phyloP scores from a whole-genome alignment of 2,797 vertebrate genomes.

The Anisognathus igniventris region DNA sequence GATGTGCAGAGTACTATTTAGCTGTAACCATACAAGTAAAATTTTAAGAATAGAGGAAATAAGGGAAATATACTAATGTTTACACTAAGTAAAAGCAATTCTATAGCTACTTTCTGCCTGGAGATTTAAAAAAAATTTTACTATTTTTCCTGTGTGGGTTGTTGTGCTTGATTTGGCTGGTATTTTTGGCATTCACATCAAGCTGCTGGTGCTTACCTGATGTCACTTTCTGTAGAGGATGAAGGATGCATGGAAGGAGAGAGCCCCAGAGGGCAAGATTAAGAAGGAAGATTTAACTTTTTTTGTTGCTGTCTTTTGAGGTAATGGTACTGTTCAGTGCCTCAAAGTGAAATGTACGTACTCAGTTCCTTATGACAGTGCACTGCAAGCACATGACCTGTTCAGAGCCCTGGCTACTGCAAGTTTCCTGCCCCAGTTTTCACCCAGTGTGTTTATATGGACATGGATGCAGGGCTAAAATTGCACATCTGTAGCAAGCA shows the following conservation, averaged over 20 bases:
- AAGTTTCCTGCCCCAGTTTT: background rate
- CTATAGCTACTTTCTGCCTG: background rate
- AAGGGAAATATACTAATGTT: background rate
- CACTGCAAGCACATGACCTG: background rate
- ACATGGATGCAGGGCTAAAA: background rate
- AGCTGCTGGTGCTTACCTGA: background rate
- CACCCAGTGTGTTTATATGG: background rate
- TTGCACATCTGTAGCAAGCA: accelerated
- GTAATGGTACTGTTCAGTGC: background rate
- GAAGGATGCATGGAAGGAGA: background rate
- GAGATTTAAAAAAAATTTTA: background rate
- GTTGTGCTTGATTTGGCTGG: background rate
- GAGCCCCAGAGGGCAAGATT: background rate
- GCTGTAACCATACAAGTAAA: background rate
- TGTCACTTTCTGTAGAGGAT: background rate
- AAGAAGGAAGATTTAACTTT: background rate
- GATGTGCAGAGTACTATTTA: background rate
- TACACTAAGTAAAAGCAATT: background rate
- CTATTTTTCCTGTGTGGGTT: accelerated
- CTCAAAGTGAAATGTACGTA: background rate
- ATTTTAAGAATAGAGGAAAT: background rate
- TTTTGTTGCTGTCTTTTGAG: background rate
- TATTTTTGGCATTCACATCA: background rate
- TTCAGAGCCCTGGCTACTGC: background rate
- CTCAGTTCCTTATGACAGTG: background rate